phyloP scores from a whole-genome alignment of 1,140 invertebrate genomes.

The Neoseiulus cucumeris region DNA sequence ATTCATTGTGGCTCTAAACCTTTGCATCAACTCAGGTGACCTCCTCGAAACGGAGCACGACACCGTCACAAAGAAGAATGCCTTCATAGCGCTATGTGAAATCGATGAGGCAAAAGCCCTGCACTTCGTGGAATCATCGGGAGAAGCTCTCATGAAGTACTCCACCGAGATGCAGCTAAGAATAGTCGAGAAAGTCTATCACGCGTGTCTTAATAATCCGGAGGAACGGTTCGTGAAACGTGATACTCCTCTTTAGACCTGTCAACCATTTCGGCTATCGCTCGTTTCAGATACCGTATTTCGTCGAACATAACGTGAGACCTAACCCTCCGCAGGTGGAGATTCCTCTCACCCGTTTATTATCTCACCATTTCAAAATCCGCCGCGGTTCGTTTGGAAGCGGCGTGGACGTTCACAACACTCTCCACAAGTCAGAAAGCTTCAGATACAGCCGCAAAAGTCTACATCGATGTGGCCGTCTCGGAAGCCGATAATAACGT shows the following conservation, averaged over 20 bases:
- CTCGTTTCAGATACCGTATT: no score
- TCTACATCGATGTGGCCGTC: slow-evolving; percentile 94
- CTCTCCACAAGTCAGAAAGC: slow-evolving; percentile 87
- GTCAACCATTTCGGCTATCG: no score
- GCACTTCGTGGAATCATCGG: slow-evolving; percentile 43
- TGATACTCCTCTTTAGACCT: no score
- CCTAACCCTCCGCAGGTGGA: background rate
- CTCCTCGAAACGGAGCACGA: slow-evolving; percentile 93
- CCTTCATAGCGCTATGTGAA: slow-evolving; percentile 95
- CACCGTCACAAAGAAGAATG: slow-evolving; percentile 96
- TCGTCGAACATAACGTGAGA: no score
- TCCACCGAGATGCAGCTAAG: no score
- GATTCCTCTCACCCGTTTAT: slow-evolving; percentile 96
- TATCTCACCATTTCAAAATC: slow-evolving; percentile 87
- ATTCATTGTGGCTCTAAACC: no score
- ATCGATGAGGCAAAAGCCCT: slow-evolving; percentile 76
- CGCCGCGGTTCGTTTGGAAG: slow-evolving; percentile 91
- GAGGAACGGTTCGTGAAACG: slow-evolving; percentile 52
- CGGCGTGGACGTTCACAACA: slow-evolving; percentile 90
- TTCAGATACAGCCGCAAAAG: slow-evolving; percentile 85
- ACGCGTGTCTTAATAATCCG: slow-evolving; percentile 86
- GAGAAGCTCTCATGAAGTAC: no score
- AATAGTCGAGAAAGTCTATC: no score
- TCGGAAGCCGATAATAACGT: slow-evolving; percentile 99
- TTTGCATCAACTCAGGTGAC: slow-evolving; percentile 83